Conservation (phyloP, 2,888 invertebrate species). For the Ectemnius continuus region DNA sequence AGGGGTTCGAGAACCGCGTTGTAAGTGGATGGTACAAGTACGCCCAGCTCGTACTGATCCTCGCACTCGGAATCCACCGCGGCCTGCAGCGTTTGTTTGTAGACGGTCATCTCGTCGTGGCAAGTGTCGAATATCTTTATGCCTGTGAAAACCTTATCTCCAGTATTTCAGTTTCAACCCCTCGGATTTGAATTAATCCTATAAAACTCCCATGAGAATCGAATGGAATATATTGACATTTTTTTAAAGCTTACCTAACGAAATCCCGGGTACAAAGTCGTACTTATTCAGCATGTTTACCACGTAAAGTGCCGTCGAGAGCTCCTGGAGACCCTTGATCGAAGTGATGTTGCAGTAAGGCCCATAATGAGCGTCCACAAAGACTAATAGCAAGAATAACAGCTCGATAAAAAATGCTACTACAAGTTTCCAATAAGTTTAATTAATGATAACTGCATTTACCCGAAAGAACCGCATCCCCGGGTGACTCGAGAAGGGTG, state of each 20-base stretch:
- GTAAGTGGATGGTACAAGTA: conserved; percentile 67
- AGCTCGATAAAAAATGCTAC: background rate
- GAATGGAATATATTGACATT: too few relatives aligned
- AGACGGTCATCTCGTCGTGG: conserved; percentile 69
- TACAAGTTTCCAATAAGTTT: background rate
- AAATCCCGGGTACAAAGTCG: conserved; percentile 74
- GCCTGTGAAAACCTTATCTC: conserved; percentile 56
- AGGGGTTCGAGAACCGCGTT: conserved; percentile 64
- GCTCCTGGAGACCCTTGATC: conserved; percentile 73
- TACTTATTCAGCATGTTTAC: conserved; percentile 74
- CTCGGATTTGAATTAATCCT: too few relatives aligned
- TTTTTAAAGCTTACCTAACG: conserved; percentile 69
- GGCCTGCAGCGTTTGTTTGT: conserved; percentile 69
- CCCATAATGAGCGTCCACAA: conserved; percentile 76
- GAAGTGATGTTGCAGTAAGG: conserved; percentile 75
- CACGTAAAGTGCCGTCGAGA: conserved; percentile 75
- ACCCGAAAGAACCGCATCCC: conserved; percentile 73
- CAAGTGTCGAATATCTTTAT: conserved; percentile 74
- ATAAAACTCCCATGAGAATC: too few relatives aligned
- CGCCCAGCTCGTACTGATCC: conserved; percentile 69
- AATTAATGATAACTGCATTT: conserved; percentile 24
- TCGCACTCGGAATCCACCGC: conserved; percentile 68
- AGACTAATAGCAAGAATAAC: conserved; percentile 62
- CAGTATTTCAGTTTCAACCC: background rate
- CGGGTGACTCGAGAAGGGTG: conserved; percentile 68